These are phyloP conservation scores for Eurystomus gularis DNA, from an alignment of 2,113 vertebrate genomes.

Conservation along the genomic window DNA sequence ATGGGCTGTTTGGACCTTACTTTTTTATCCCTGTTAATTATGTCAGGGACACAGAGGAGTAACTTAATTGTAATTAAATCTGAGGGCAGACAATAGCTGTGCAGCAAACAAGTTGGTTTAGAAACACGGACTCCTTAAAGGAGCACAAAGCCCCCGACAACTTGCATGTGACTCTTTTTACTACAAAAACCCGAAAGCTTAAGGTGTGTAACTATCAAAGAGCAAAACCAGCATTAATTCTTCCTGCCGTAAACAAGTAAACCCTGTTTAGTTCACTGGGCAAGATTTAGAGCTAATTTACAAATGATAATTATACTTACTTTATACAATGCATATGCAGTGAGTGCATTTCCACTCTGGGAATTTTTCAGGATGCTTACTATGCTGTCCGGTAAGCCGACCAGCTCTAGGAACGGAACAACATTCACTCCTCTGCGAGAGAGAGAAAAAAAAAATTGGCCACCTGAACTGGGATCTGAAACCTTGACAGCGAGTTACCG, in stretches of 20 bases:
- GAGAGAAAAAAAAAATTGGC: conserved; percentile 31
- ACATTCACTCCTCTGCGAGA: conserved; percentile 88
- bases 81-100: not conserved
- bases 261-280: not conserved
- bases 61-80: not conserved
- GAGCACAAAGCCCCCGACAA: not conserved
- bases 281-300: not conserved
- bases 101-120: not conserved
- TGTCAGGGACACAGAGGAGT: not conserved
- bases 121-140: not conserved
- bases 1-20: not conserved
- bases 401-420: conserved; percentile 86
- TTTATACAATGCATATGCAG: conserved; percentile 96
- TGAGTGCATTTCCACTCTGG: conserved; percentile 88
- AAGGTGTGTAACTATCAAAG: not conserved
- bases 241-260: not conserved
- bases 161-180: not conserved
- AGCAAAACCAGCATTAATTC: not conserved
- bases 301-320: conserved; percentile 71
- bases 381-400: conserved; percentile 85
- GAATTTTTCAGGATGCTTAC: conserved; percentile 86
- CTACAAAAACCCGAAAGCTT: not conserved
- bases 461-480: not conserved
- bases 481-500: not conserved
- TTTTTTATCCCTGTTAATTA: not conserved